Evolutionary conservation across 2,113 vertebrate species (phyloP).

Genomic region (Carettochelys insculpta): DNA sequence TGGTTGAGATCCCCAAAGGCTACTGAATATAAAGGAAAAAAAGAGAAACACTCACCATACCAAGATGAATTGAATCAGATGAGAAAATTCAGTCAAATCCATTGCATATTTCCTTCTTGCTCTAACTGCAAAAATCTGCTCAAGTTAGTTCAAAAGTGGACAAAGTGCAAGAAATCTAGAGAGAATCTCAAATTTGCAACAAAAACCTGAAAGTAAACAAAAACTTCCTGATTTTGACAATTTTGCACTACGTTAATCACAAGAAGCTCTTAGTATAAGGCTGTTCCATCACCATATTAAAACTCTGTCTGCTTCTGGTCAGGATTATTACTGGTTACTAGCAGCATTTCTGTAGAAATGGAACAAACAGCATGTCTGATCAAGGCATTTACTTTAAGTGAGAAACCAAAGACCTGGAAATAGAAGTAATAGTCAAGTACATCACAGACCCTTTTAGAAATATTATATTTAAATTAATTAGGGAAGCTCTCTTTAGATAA

Average conservation of each 20-base stretch:
- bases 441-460: neutral
- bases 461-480: neutral
- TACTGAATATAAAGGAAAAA: neutral
- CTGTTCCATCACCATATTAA: neutral
- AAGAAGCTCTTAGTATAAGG: neutral
- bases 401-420: neutral
- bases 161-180: neutral
- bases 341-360: neutral
- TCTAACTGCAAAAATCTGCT: neutral
- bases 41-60: fast-evolving
- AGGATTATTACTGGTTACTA: neutral
- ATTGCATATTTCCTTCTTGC: neutral
- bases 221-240: fast-evolving
- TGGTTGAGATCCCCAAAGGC: neutral
- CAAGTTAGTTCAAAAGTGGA: neutral
- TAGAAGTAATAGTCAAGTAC: neutral
- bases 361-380: neutral
- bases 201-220: neutral
- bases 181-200: neutral
- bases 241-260: neutral
- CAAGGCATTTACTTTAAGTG: neutral
- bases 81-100: neutral
- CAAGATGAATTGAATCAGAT: neutral
- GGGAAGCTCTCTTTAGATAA: neutral
- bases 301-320: neutral